A percentile compares a stretch with the other conserved stretches of the same genome.
Evolutionary conservation across 2,797 vertebrate genomes (phyloP).

Genomic region (Tiaroga cobitis): DNA sequence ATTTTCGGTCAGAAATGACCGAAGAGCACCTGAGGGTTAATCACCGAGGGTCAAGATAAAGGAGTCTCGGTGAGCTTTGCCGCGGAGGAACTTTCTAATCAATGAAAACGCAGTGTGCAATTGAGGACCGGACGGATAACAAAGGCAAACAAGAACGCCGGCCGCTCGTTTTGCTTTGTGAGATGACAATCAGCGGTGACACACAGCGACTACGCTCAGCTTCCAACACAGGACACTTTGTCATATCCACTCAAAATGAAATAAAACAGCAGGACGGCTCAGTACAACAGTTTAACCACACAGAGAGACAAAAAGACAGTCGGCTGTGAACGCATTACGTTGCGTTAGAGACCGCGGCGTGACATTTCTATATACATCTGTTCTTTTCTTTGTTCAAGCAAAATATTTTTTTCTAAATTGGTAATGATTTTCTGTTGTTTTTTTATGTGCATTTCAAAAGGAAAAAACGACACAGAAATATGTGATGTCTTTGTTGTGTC

Average conservation of each 20-base stretch:
- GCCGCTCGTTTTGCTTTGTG: not conserved
- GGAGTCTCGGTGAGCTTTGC: not conserved
- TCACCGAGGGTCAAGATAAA: not conserved
- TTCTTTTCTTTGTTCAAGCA: not conserved
- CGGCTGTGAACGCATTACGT: not conserved
- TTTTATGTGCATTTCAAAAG: not conserved
- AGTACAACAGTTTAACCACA: constrained; percentile 31
- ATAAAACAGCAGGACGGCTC: constrained; percentile 26
- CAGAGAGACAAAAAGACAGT: constrained; percentile 16
- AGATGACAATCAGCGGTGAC: constrained; percentile 1
- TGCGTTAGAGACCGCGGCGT: not conserved
- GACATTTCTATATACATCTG: not conserved
- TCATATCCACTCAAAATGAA: constrained; percentile 41
- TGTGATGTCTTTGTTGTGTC: not conserved
- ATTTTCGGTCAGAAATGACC: too few relatives aligned
- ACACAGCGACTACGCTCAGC: constrained; percentile 2
- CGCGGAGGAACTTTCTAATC: not conserved
- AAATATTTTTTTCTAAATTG: not conserved
- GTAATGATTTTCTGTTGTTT: not conserved
- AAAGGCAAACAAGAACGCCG: constrained; percentile 11
- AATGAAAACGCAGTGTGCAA: constrained; percentile 7
- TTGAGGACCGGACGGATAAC: constrained; percentile 10
- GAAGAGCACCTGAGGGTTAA: too few relatives aligned
- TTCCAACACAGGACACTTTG: not conserved
- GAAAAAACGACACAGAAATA: too few relatives aligned